phyloP scores from a whole-genome alignment of 1,140 invertebrate genomes.

The Papilio aristodemus region DNA sequence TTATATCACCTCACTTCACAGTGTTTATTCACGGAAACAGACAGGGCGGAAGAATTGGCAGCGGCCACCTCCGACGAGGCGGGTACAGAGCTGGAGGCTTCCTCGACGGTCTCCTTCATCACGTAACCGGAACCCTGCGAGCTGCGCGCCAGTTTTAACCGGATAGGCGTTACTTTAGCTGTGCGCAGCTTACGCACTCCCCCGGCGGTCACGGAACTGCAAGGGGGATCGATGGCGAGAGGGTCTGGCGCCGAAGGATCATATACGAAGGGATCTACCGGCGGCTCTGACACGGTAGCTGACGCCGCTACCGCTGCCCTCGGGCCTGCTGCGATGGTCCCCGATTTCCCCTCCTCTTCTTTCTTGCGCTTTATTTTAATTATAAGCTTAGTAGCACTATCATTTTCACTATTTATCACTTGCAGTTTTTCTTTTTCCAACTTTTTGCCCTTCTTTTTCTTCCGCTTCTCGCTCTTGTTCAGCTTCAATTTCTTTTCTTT shows the following conservation, averaged over 20 bases:
- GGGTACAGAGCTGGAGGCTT: conserved; percentile 35
- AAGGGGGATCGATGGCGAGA: conserved; percentile 73
- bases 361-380: conserved; percentile 74
- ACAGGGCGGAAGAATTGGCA: conserved; percentile 52
- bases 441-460: conserved; percentile 85
- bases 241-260: conserved; percentile 72
- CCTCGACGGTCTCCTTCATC: conserved; percentile 75
- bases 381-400: conserved; percentile 85
- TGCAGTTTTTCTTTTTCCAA: conserved; percentile 82
- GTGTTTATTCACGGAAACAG: conserved; percentile 87
- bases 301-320: conserved; percentile 48
- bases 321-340: conserved; percentile 40
- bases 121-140: conserved; percentile 86
- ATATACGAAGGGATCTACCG: conserved; percentile 77
- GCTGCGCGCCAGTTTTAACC: conserved; percentile 89
- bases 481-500: conserved; percentile 81
- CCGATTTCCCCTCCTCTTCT: conserved; percentile 50
- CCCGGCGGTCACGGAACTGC: conserved; percentile 62
- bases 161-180: conserved; percentile 87
- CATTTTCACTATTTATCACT: conserved; percentile 82
- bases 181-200: conserved; percentile 82
- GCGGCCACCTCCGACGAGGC: conserved; percentile 47
- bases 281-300: conserved; percentile 49
- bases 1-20: conserved; percentile 93
- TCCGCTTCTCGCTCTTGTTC: conserved; percentile 83